Evolutionary conservation across 1,140 invertebrate genomes (phyloP), one percentile per base, ranked within the genome.

Genomic region (Sipha flava): DNA sequence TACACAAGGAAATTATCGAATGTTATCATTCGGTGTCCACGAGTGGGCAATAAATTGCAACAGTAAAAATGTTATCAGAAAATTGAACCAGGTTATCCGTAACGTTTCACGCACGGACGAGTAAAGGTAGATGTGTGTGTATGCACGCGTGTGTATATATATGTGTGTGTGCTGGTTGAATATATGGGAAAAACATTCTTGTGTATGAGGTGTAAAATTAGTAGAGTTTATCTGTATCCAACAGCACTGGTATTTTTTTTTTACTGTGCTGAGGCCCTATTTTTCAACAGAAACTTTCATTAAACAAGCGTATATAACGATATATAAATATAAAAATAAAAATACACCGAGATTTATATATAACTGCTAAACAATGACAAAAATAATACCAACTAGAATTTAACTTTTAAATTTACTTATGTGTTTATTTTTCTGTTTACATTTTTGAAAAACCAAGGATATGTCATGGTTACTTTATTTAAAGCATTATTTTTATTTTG

Each of bases 161-260:
- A 1, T 40, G 37, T 23, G 34, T 16, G 16, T 31, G 14, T 9
- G 2, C 0, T 23, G 64, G 3, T 12, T 18, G 45, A 47, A 59
- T 31, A 21, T 62, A 62, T 31, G n/a, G 12, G 5, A 73, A 70
- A 75, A 52, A 73, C 47, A 54, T 75, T 75, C n/a, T 75, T 75
- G 70, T 75, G 70, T 54, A 75, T 31, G 29, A 75, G 31, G 70
- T 75, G 70, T 75, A 75, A 75, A 75, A 75, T 75, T 75, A 75
- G 70, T 75, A 23, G 5, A 52, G 18, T 75, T 75, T 75, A 75
- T 75, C 70, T 75, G 70, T 75, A 54, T 23, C 47, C 70, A 75
- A 26, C 70, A 52, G 70, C 70, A 34, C 16, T 12, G 21, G 6
- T 37, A 14, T 73, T 43, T 70, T 47, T 16, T 31, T 34, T 54